Conservation (phyloP, 2,113 vertebrate genomes). For the Nanger granti region DNA sequence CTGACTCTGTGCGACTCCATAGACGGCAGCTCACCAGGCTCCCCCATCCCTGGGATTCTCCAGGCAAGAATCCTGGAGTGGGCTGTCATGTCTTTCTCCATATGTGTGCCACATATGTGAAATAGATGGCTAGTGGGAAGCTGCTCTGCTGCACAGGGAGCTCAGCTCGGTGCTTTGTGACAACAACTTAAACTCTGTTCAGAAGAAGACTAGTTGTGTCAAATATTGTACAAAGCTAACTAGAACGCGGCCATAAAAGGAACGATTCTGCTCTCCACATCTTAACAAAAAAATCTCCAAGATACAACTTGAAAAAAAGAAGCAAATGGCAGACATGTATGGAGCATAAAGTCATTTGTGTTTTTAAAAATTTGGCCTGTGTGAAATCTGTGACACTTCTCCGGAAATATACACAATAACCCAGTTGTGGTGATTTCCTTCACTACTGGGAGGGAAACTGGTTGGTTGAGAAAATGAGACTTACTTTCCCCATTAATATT, state of each 20-base stretch:
- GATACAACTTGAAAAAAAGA: neutral
- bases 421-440: neutral
- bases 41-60: too few relatives aligned
- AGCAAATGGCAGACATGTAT: neutral
- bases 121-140: neutral
- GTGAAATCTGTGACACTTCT: neutral
- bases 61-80: too few relatives aligned
- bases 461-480: neutral
- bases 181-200: neutral
- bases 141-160: fast-evolving
- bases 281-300: neutral
- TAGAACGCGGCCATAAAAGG: neutral
- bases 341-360: neutral
- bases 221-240: neutral
- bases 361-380: neutral
- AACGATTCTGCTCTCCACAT: neutral
- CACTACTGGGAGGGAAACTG: neutral
- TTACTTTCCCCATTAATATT: neutral
- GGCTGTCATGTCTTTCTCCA: neutral
- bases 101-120: fast-evolving
- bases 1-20: too few relatives aligned
- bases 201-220: neutral
- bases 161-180: neutral
- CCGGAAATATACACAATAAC: neutral
- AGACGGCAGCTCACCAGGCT: too few relatives aligned